Base-by-base conservation (phyloP, 2,888 invertebrate species). In the Anaspis maculata region DNA sequence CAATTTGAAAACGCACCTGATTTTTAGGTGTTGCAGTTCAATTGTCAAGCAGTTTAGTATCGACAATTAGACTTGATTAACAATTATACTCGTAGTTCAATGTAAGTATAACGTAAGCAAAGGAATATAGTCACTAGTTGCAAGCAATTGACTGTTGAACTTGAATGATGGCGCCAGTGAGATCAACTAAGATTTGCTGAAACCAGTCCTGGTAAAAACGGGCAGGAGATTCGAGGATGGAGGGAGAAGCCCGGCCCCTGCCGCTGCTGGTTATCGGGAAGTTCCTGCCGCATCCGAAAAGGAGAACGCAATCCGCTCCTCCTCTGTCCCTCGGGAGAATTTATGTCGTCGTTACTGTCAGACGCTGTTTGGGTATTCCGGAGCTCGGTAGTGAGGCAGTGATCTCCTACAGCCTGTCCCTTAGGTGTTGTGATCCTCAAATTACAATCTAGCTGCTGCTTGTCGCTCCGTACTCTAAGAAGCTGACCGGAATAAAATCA, bases 321-420 rank as follows among this genome's bases (percentile, higher is more conserved):
- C 15, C 41, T 42, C 41, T 39, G 48, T 59, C 59, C 49, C 61
- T 28, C 28, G 62, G 59, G 62, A 61, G 59, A 60, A 64, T 64
- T 64, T 64, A 64, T 61, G 62, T 62, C 62, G 60, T 59, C 58
- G 62, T 64, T 62, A 63, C 61, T 60, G 64, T 62, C 62, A 59
- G 57, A 55, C 56, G 49, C 59, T 59, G 60, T 61, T 62, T 62
- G 61, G 58, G 57, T 59, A 52, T 53, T 51, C 52, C 33, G 42
- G 40, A 39, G 44, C 33, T 28, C 29, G 33, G 21, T 21, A 34
- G 37, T 32, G 28, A 37, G 36, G 38, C 43, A 38, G 40, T 41
- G 43, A 38, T 43, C 54, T 54, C 48, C 54, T 45, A 45, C 37
- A 49, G 48, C 46, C 46, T 42, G 54, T 61, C 61, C 62, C 61